A percentile compares a stretch with the other conserved stretches of the same genome.
These are phyloP conservation scores for Austrofundulus limnaeus DNA, from an alignment of 2,113 vertebrate species.

Conservation along the genomic window DNA sequence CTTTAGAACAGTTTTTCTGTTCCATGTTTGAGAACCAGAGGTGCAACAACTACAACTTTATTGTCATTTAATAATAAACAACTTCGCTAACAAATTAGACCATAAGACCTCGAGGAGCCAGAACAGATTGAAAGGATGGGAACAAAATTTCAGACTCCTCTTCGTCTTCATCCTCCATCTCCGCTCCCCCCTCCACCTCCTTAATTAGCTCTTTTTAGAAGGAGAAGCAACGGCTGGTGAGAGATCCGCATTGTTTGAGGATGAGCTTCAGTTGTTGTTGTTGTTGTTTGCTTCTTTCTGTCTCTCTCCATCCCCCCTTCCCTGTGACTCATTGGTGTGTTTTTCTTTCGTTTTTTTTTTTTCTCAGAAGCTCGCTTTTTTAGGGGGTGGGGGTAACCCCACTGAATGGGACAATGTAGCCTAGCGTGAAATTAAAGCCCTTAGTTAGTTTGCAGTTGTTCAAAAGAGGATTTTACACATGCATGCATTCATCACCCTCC, in stretches of 20 bases:
- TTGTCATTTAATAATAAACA: slow-evolving; percentile 20
- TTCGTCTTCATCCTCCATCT: slow-evolving; percentile 42
- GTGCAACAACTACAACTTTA: slow-evolving; percentile 23
- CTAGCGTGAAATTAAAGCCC: slow-evolving; percentile 80
- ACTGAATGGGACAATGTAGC: slow-evolving; percentile 76
- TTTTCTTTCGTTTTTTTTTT: slow-evolving; percentile 67
- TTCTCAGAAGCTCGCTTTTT: slow-evolving; percentile 69
- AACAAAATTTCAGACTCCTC: slow-evolving; percentile 35
- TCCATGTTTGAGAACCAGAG: slow-evolving; percentile 9
- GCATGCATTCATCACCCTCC: slow-evolving; percentile 77
- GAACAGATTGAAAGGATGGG: slow-evolving; percentile 19
- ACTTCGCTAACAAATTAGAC: slow-evolving; percentile 22
- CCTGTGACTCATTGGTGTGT: slow-evolving; percentile 55
- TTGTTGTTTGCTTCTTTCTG: slow-evolving; percentile 67
- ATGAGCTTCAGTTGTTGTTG: slow-evolving; percentile 69
- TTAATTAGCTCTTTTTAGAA: slow-evolving; percentile 67
- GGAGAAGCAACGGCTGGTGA: slow-evolving; percentile 61
- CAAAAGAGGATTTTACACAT: slow-evolving; percentile 80
- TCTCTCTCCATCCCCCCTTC: slow-evolving; percentile 46
- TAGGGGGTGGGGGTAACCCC: slow-evolving; percentile 61
- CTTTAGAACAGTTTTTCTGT: no score
- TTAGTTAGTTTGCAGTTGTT: slow-evolving; percentile 78
- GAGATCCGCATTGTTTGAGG: slow-evolving; percentile 61
- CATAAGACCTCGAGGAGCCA: slow-evolving; percentile 25
- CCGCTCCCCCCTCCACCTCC: slow-evolving; percentile 41